Base-by-base conservation (phyloP, 2,797 vertebrate genomes). In the Mus caroli region DNA sequence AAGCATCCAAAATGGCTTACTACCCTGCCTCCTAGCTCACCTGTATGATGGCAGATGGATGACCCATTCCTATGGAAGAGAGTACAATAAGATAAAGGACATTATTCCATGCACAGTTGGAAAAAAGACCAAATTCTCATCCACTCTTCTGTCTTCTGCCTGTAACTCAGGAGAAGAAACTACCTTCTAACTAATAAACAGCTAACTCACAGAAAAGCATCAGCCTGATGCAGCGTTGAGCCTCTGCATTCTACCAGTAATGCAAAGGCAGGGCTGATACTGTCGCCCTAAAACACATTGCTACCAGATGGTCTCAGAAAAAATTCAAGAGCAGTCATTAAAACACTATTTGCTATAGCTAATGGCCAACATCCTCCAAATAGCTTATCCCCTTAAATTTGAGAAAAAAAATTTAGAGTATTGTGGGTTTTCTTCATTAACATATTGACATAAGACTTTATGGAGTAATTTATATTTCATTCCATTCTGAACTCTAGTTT, bases 401-500 rank as follows among this genome's bases (percentile, higher is more conserved):
- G n/a, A 5, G 20, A 24, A 54, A 15, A 54, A 54, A 54, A 6
- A 26, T 43, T 83, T 84, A 46, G 26, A 69, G 22, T 22, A 56
- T 88, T 50, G 69, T 75, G 52, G 43, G 40, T 67, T 69, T 92
- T 50, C 20, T 77, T 40, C 58, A 86, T 90, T 56, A 79, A 54
- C n/a, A 54, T 77, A 71, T 83, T 94, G 54, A 43, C 9, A 62
- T 1, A 88, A 64, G 1, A 37, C 26, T 78, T 83, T 82, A 46
- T 24, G 31, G 73, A 87, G 60, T 71, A 37, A 80, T 69, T 90
- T 78, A 64, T 43, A 89, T 64, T 67, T 19, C 13, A 43, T 34
- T 84, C 40, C 50, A 40, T 52, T 86, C 26, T 67, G 60, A 96
- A 86, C 67, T 95, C 52, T 60, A 58, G 86, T 40, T 82, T 50